Base-by-base conservation (phyloP, 2,797 vertebrate genomes). In the Todus mexicanus region DNA sequence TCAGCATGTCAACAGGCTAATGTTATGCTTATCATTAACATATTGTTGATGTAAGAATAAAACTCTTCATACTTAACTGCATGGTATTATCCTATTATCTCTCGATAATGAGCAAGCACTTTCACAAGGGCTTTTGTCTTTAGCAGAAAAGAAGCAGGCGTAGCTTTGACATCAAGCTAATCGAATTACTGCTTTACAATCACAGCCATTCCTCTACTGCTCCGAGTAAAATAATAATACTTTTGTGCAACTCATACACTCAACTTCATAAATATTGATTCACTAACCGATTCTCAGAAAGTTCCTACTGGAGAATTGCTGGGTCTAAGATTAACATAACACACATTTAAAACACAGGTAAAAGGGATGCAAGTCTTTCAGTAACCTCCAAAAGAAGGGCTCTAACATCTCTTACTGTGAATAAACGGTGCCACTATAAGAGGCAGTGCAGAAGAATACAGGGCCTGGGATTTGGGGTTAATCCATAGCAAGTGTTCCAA, bases 91-190 rank as follows among this genome's bases (percentile, higher is more conserved):
- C 76, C 69, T 66, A 77, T 87, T 94, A 82, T 85, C 87, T 87
- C 86, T 80, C 3, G 3, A 83, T 84, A 95, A 95, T 78, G 89
- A 85, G 61, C 75, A 94, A 95, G 89, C 26, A 93, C 59, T 89
- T 96, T 72, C 51, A 92, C 76, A 89, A 76, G 66, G n/a, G 79
- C 91, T 89, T 96, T 86, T 95, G 90, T 89, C 73, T 88, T 94
- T 50, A 60, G n/a, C 51, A 93, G 75, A 80, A 91, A 89, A 82
- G 81, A 63, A 1, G 1, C 69, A 57, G 57, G 59, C 61, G 60
- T 7, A 91, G 69, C 80, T 94, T 89, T 89, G 84, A 92, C 89
- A 91, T 89, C 69, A 91, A 93, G 53, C 73, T 85, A 87, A 95
- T 51, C 73, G 66, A 90, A 94, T 93, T 78, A 90, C 66, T 78